phyloP scores from a whole-genome alignment of 1,140 invertebrate species.

The Anoplolepis gracilipes region DNA sequence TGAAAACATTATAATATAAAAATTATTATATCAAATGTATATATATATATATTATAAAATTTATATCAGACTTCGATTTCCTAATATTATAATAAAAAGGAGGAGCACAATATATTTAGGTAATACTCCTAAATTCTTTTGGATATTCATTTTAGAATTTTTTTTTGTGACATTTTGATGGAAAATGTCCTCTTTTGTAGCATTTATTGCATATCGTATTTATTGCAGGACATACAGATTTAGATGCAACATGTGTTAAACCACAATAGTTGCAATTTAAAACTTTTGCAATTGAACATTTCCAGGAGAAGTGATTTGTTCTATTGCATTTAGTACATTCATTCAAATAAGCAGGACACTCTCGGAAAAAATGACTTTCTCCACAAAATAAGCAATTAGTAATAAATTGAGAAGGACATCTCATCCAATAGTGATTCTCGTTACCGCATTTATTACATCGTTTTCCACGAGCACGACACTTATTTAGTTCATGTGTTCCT shows the following conservation, averaged over 20 bases:
- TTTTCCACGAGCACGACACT: neutral
- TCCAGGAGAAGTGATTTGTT: constrained; percentile 4
- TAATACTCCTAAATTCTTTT: neutral
- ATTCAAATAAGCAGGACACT: constrained; percentile 1
- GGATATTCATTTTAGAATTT: neutral
- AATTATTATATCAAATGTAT: neutral
- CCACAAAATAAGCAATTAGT: neutral
- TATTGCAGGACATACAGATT: neutral
- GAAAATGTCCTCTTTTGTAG: too few species aligned
- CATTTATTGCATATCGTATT: neutral
- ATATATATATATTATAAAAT: neutral
- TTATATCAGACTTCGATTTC: neutral
- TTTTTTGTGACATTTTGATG: neutral
- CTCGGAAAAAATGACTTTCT: neutral
- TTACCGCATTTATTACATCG: neutral
- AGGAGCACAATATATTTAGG: too few species aligned
- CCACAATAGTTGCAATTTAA: neutral
- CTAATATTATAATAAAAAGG: too few species aligned
- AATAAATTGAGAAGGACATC: neutral
- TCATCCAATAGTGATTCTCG: neutral
- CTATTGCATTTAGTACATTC: neutral
- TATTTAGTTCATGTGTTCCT: neutral
- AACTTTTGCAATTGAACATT: neutral
- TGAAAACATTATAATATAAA: neutral
- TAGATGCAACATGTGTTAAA: neutral